Percentiles rank a stretch among this genome's conserved stretches.
Evolutionary conservation across 2,113 vertebrate genomes (phyloP).

Genomic region (Origma solitaria): DNA sequence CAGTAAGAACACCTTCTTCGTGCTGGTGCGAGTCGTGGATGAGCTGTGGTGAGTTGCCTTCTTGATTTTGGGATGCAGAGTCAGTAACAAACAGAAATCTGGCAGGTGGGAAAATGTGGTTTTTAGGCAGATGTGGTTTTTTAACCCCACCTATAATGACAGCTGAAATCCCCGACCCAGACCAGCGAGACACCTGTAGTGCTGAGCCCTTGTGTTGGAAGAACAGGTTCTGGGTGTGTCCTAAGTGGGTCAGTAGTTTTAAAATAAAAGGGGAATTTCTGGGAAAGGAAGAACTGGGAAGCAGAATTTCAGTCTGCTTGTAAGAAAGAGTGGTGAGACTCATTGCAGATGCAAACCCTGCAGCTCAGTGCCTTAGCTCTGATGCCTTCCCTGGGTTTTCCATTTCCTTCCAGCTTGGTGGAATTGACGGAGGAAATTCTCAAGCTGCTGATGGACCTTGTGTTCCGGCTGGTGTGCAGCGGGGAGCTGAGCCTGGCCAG

Average conservation of each 20-base stretch:
- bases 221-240: not conserved
- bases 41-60: slow-evolving; percentile 90
- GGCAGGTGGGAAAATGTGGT: fast-evolving
- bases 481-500: slow-evolving; percentile 96
- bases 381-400: not conserved
- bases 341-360: not conserved
- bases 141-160: not conserved
- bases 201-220: not conserved
- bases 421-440: slow-evolving; percentile 96
- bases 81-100: not conserved
- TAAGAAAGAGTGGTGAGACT: not conserved
- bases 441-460: slow-evolving; percentile 95
- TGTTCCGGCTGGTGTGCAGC: slow-evolving; percentile 90
- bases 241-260: not conserved
- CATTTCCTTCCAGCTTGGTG: slow-evolving; percentile 78
- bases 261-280: not conserved
- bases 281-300: not conserved
- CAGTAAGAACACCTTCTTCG: slow-evolving; percentile 99
- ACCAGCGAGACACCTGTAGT: fast-evolving
- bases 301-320: not conserved
- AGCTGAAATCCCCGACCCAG: not conserved
- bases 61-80: not conserved
- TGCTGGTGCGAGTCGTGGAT: slow-evolving; percentile 94
- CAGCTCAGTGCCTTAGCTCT: not conserved
- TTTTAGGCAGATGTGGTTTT: not conserved